Percentiles rank a stretch among this genome's conserved stretches.
Conservation (phyloP, 2,888 invertebrate genomes). For the Eledone cirrhosa region DNA sequence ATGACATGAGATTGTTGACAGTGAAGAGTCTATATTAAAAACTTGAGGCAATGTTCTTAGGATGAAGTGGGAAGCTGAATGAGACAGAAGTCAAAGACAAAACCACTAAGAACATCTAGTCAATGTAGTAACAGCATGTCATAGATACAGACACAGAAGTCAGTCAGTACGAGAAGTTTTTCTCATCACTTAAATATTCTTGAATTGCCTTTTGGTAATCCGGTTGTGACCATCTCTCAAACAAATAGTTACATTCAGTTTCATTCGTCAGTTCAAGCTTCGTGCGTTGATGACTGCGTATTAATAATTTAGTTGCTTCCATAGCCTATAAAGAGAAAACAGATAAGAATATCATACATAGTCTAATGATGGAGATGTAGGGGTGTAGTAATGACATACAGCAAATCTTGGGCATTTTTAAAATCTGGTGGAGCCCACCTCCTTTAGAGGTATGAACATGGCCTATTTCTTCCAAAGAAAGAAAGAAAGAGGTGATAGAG, state of each 20-base stretch:
- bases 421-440: no score
- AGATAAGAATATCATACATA: not conserved
- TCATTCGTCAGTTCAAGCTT: conserved; percentile 74
- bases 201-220: conserved; percentile 74
- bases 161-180: conserved; percentile 48
- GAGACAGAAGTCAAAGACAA: not conserved
- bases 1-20: not conserved
- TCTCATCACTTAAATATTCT: conserved; percentile 58
- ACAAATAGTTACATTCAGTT: conserved; percentile 75
- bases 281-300: conserved; percentile 72
- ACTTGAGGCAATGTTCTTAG: not conserved
- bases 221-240: conserved; percentile 78
- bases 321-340: conserved; percentile 57
- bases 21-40: not conserved
- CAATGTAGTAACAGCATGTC: not conserved
- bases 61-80: not conserved
- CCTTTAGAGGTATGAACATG: no score
- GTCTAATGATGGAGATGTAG: no score
- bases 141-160: no score
- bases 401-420: no score
- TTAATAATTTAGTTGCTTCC: conserved; percentile 69
- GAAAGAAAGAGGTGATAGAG: no score
- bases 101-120: no score
- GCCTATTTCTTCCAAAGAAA: no score
- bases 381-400: no score